These are phyloP conservation scores for Drosophila niveifrons DNA, from an alignment of 2,888 invertebrate species.

Conservation along the genomic window DNA sequence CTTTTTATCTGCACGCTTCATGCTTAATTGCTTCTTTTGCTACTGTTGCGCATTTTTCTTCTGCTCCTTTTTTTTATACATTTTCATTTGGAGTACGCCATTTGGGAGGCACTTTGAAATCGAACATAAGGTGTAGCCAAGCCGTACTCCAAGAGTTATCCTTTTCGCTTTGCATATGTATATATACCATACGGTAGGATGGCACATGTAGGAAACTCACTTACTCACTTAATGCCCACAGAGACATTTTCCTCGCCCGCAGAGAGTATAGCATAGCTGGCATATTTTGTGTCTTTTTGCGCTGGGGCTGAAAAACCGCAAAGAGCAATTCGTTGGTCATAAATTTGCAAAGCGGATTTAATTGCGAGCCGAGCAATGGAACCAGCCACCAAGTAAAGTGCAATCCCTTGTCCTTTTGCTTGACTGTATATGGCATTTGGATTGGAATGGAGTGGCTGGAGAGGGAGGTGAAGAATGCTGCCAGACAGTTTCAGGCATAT, in stretches of 20 bases:
- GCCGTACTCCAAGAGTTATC: constrained; percentile 10
- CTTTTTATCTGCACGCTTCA: constrained; percentile 67
- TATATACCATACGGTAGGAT: not conserved
- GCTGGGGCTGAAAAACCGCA: constrained; percentile 53
- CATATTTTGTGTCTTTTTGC: constrained; percentile 49
- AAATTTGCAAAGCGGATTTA: constrained; percentile 82
- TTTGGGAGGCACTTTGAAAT: constrained; percentile 47
- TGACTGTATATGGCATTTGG: not conserved
- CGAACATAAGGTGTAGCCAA: constrained; percentile 58
- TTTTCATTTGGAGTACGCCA: constrained; percentile 34
- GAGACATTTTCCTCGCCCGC: constrained; percentile 15
- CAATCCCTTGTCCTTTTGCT: constrained; percentile 51
- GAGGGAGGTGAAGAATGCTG: not conserved
- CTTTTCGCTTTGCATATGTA: constrained; percentile 41
- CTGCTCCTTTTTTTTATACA: constrained; percentile 17
- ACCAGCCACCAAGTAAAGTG: constrained; percentile 41
- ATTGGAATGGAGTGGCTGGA: not conserved
- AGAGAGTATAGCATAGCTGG: constrained; percentile 31
- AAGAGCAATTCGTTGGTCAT: constrained; percentile 78
- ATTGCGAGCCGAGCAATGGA: constrained; percentile 68
- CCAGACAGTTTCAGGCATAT: constrained; percentile 29
- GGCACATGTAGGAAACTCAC: constrained; percentile 33
- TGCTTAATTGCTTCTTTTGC: constrained; percentile 71
- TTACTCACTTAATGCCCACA: constrained; percentile 26
- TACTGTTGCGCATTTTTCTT: constrained; percentile 34